A percentile compares a stretch with the other conserved stretches of the same genome.
These are phyloP conservation scores for Apis florea DNA, from an alignment of 1,140 invertebrate species.

Conservation along the genomic window DNA sequence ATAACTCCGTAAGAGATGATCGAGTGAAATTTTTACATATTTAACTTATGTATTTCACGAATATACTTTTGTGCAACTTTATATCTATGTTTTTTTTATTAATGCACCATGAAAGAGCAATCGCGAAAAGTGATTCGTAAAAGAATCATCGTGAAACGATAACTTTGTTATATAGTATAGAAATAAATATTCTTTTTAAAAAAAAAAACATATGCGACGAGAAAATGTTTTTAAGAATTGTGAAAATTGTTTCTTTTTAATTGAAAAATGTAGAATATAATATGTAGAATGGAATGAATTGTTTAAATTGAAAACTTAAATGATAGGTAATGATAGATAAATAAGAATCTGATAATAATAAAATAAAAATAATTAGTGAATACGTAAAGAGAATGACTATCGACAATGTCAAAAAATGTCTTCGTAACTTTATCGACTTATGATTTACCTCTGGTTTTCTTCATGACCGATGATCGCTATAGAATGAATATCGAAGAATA, in stretches of 20 bases:
- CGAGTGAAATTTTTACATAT: slow-evolving; percentile 27
- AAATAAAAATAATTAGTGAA: neutral
- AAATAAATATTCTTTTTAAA: too few relatives aligned
- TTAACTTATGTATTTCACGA: neutral
- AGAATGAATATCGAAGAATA: neutral
- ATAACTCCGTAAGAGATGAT: neutral
- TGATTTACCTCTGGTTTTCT: slow-evolving; percentile 11
- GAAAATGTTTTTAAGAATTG: neutral
- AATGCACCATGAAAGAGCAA: neutral
- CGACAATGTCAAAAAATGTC: neutral
- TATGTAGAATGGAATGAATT: too few relatives aligned
- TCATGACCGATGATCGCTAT: slow-evolving; percentile 9
- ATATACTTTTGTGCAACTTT: neutral
- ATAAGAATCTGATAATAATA: neutral
- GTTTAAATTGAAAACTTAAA: neutral
- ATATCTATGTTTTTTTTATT: too few relatives aligned
- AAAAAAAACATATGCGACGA: neutral
- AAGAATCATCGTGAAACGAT: neutral
- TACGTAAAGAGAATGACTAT: neutral
- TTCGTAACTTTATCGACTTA: neutral
- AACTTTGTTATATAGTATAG: neutral
- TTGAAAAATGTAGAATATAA: neutral
- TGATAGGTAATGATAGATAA: too few relatives aligned
- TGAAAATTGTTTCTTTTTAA: neutral
- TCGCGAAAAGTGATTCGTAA: neutral